Percentiles rank a stretch among this genome's conserved stretches.
phyloP scores from a whole-genome alignment of 2,888 invertebrate genomes.

The Gortyna flavago region DNA sequence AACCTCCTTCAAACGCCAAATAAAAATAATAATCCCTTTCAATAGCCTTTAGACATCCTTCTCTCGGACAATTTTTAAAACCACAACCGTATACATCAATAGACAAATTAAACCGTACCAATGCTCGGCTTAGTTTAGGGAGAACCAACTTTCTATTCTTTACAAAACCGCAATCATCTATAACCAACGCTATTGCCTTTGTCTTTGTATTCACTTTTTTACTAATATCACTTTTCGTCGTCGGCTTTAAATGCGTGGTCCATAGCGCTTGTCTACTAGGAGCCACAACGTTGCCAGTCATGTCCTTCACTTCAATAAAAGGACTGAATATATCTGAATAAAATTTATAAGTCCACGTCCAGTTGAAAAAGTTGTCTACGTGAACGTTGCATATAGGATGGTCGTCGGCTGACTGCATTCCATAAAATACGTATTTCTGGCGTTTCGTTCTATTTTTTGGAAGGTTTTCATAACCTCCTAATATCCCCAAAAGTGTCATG shows the following conservation, averaged over 20 bases:
- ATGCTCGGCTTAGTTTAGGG: conserved; percentile 79
- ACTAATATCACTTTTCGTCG: conserved; percentile 16
- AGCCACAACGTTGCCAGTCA: conserved; percentile 72
- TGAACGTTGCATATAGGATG: conserved; percentile 76
- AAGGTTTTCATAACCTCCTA: conserved; percentile 65
- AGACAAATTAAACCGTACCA: conserved; percentile 74
- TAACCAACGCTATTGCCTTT: conserved; percentile 71
- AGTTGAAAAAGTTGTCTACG: conserved; percentile 82
- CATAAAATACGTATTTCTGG: conserved; percentile 83
- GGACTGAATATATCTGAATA: conserved; percentile 82
- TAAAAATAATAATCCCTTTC: conserved; percentile 82
- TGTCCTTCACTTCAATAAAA: conserved; percentile 80
- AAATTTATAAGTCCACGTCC: conserved; percentile 86
- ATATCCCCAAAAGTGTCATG: conserved; percentile 65
- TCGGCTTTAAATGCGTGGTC: conserved; percentile 51
- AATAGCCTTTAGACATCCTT: conserved; percentile 72
- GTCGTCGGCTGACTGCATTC: conserved; percentile 74
- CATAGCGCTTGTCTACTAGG: conserved; percentile 74
- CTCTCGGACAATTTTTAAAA: conserved; percentile 68
- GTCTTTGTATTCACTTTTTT: conserved; percentile 58
- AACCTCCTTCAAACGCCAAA: conserved; percentile 76
- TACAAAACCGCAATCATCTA: conserved; percentile 70
- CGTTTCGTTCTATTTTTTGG: conserved; percentile 72
- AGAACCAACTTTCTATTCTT: conserved; percentile 62
- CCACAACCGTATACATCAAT: conserved; percentile 88